phyloP scores from a whole-genome alignment of 2,797 vertebrate species.

The Triplophysa bombifrons region DNA sequence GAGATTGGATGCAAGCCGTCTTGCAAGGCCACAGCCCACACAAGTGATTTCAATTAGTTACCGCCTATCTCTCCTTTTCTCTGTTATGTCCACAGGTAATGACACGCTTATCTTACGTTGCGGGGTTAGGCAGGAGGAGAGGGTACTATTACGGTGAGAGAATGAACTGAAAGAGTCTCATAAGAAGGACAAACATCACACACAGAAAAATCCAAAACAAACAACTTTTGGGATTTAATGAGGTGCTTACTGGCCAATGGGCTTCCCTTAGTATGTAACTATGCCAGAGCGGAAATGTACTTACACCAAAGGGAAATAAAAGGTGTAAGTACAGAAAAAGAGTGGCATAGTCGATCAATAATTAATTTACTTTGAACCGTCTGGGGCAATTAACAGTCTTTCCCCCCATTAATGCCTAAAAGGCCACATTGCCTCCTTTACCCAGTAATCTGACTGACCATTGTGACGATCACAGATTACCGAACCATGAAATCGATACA shows the following conservation, averaged over 20 bases:
- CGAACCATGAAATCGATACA: conserved; percentile 71
- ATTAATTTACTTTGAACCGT: conserved; percentile 85
- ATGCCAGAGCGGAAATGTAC: conserved; percentile 76
- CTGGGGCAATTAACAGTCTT: conserved; percentile 81
- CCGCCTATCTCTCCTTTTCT: neutral
- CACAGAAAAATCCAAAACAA: conserved; percentile 31
- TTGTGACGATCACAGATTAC: conserved; percentile 78
- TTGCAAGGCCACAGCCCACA: conserved; percentile 8
- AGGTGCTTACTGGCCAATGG: conserved; percentile 62
- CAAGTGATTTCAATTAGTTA: conserved; percentile 13
- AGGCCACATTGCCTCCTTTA: conserved; percentile 63
- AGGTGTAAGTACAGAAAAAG: conserved; percentile 80
- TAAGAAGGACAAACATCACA: conserved; percentile 3
- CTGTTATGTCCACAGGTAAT: conserved; percentile 2
- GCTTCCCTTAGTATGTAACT: conserved; percentile 67
- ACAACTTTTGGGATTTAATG: conserved; percentile 58
- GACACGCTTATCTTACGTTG: neutral
- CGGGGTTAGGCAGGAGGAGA: neutral
- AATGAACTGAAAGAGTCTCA: neutral
- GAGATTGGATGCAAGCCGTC: conserved; percentile 22
- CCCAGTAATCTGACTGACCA: conserved; percentile 74
- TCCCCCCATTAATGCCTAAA: conserved; percentile 74
- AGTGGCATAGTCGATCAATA: conserved; percentile 80
- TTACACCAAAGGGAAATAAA: conserved; percentile 73
- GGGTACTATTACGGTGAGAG: neutral